Conservation (phyloP, 2,797 vertebrate genomes). For the Cheirogaleus major region DNA sequence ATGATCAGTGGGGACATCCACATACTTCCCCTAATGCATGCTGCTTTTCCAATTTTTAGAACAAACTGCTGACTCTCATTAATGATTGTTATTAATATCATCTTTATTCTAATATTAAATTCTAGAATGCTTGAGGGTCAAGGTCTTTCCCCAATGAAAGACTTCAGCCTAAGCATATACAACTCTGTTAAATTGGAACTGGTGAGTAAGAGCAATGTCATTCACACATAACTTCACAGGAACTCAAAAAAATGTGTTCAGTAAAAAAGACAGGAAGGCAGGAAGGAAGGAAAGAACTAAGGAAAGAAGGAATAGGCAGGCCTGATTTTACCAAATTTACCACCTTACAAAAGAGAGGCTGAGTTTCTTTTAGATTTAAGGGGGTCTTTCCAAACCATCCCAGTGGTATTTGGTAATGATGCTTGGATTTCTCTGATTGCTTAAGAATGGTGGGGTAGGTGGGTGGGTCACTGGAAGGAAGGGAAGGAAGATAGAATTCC, state of each 20-base stretch:
- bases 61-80: background rate
- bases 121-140: background rate
- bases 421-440: background rate
- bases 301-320: background rate
- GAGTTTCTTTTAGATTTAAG: background rate
- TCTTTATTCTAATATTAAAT: constrained; percentile 24
- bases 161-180: background rate
- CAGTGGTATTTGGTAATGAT: background rate
- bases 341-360: background rate
- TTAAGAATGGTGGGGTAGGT: background rate
- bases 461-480: background rate
- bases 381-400: background rate
- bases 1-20: background rate
- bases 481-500: background rate
- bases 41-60: background rate
- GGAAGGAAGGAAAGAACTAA: background rate
- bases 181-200: background rate
- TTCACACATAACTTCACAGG: background rate
- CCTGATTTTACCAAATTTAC: background rate
- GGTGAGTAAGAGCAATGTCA: background rate
- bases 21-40: background rate
- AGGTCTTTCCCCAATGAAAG: background rate
- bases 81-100: background rate
- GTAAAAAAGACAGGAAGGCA: background rate
- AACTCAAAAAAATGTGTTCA: background rate